Conservation (phyloP, 2,797 vertebrate genomes). For the Trachops cirrhosus region DNA sequence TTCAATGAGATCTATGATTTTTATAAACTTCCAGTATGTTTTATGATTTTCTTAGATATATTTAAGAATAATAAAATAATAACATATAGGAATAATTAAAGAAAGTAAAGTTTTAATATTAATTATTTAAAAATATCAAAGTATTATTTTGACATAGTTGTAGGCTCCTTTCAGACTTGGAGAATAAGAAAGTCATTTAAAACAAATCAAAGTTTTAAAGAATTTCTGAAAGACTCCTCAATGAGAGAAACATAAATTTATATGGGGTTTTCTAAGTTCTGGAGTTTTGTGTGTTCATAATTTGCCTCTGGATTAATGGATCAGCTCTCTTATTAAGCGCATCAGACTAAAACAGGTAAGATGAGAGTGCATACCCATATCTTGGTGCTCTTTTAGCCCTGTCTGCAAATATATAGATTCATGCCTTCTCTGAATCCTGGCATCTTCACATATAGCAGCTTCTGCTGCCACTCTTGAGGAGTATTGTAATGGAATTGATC, state of each 20-base stretch:
- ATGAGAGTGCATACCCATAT: background rate
- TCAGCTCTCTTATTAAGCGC: background rate
- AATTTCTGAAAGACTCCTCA: background rate
- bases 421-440: background rate
- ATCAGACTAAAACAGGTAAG: background rate
- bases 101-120: background rate
- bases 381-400: too few relatives aligned
- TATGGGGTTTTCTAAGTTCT: background rate
- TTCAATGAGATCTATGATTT: background rate
- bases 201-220: background rate
- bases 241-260: background rate
- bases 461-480: background rate
- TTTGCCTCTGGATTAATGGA: background rate
- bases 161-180: background rate
- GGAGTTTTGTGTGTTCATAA: background rate
- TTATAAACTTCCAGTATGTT: background rate
- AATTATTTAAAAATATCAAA: background rate
- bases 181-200: background rate
- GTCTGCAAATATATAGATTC: accelerated
- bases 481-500: too few relatives aligned
- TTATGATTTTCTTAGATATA: background rate
- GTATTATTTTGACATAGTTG: background rate
- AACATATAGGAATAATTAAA: background rate
- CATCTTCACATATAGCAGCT: background rate
- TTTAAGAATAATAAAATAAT: background rate